Conservation (phyloP, 53 echinoderm and acorn worm genomes). For the Actinopyga echinites region DNA sequence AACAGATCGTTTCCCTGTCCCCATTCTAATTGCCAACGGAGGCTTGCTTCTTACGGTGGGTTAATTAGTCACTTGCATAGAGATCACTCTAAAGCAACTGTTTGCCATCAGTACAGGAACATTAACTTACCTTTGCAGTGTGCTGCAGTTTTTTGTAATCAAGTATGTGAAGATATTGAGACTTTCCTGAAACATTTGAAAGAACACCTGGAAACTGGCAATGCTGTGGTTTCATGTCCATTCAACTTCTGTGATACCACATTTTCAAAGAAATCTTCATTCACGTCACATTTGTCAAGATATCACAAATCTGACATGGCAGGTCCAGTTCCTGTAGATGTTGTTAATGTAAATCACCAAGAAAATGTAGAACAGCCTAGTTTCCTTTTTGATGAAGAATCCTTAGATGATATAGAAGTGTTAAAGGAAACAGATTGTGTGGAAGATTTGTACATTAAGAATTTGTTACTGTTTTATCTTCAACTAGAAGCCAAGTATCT, state of each 20-base stretch:
- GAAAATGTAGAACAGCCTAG: not conserved
- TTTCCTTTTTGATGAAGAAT: not conserved
- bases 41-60: not conserved
- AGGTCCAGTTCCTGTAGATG: constrained; percentile 4
- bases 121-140: constrained; percentile 25
- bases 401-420: not conserved
- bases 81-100: not conserved
- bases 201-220: constrained; percentile 27
- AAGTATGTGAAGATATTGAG: constrained; percentile 13
- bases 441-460: constrained; percentile 17
- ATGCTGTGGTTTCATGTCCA: constrained; percentile 16
- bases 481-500: constrained; percentile 44
- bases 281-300: constrained; percentile 43
- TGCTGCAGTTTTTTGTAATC: not conserved
- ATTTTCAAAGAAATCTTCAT: constrained; percentile 5
- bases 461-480: constrained; percentile 48
- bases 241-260: not conserved
- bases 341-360: too few relatives aligned
- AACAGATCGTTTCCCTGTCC: constrained; percentile 32
- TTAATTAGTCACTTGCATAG: not conserved
- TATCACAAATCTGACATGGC: constrained; percentile 39
- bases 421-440: not conserved
- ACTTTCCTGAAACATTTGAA: constrained; percentile 36
- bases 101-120: not conserved
- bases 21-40: not conserved